Percentiles rank a stretch among this genome's conserved stretches.
Evolutionary conservation across 2,113 vertebrate species (phyloP).

Genomic region (Malurus alboscapulatus): DNA sequence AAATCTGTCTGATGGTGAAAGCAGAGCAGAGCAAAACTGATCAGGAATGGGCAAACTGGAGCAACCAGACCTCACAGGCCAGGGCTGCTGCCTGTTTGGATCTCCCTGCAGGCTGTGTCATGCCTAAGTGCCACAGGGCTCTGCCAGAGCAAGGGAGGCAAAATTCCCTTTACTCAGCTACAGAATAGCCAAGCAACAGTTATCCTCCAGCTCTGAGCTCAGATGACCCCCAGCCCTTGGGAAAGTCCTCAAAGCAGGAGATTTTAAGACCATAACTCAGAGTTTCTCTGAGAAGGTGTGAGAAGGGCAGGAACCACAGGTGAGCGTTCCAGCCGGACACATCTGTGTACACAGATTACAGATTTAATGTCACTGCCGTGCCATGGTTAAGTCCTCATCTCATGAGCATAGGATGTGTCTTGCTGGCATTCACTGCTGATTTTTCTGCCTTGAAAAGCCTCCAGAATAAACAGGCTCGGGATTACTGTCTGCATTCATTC

Average conservation of each 20-base stretch:
- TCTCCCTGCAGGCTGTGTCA: background rate
- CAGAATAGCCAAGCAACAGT: accelerated
- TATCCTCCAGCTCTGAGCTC: background rate
- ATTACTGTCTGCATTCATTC: background rate
- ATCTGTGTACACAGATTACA: background rate
- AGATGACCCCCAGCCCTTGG: background rate
- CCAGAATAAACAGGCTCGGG: background rate
- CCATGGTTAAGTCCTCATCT: background rate
- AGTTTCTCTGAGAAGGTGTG: background rate
- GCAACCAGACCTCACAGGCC: background rate
- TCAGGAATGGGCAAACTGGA: background rate
- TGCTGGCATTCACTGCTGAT: background rate
- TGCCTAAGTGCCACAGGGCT: background rate
- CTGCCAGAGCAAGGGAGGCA: background rate
- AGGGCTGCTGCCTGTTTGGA: background rate
- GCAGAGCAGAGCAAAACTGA: background rate
- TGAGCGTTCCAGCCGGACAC: background rate
- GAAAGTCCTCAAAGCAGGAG: background rate
- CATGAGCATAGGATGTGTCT: background rate
- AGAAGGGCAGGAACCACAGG: background rate
- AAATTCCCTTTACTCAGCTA: background rate
- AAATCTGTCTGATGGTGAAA: background rate
- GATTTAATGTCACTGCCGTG: background rate
- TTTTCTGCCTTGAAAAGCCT: background rate
- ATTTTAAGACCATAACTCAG: background rate